A percentile compares a stretch with the other conserved stretches of the same genome.
Evolutionary conservation across 2,113 vertebrate genomes (phyloP).

Genomic region (Gulo gulo): DNA sequence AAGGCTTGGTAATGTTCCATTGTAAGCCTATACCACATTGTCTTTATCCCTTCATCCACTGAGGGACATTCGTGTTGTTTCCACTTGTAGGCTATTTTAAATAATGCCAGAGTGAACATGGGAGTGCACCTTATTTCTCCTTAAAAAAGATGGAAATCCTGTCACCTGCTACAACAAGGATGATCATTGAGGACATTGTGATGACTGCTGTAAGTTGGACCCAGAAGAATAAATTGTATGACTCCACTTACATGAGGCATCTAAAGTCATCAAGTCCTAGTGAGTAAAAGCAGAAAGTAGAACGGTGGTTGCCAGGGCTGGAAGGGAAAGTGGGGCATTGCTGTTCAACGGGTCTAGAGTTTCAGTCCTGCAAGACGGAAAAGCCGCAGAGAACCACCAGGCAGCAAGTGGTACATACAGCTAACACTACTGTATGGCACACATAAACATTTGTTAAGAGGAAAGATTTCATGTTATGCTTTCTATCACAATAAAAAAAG

Average conservation of each 20-base stretch:
- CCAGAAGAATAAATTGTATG: background rate
- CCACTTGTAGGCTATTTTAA: background rate
- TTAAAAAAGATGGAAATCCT: background rate
- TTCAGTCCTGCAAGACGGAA: background rate
- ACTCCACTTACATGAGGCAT: background rate
- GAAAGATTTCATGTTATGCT: background rate
- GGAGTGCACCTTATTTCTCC: background rate
- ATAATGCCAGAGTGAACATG: background rate
- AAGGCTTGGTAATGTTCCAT: background rate
- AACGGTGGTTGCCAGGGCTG: background rate
- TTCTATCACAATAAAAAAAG: background rate
- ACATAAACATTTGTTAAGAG: background rate
- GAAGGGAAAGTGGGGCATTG: background rate
- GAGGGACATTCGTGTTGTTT: background rate
- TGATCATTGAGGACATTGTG: no score
- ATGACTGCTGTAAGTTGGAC: background rate
- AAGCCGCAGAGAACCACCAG: background rate
- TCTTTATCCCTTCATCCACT: background rate
- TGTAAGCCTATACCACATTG: background rate
- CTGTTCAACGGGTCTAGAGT: background rate
- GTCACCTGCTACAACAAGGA: no score
- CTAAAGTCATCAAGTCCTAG: background rate
- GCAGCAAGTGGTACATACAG: background rate
- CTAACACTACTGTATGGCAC: background rate
- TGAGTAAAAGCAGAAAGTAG: background rate